Conservation (phyloP, 1,140 invertebrate species). For the Mesaphorura yosii region DNA sequence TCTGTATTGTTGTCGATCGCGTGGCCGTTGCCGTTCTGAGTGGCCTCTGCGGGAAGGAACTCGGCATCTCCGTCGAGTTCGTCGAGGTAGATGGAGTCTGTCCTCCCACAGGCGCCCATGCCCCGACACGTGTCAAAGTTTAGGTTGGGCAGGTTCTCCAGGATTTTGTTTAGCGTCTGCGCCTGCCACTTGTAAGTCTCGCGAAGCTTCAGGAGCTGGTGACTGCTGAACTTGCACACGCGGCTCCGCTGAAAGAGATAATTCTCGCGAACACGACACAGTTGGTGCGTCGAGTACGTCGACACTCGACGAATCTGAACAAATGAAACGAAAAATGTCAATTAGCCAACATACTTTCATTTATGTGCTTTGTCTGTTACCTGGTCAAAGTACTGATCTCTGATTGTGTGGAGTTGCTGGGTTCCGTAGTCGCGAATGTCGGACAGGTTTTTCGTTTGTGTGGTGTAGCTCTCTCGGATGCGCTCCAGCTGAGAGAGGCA, state of each 20-base stretch:
- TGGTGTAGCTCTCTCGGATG: constrained; percentile 80
- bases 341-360: no score
- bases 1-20: background rate
- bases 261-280: constrained; percentile 86
- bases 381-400: constrained; percentile 86
- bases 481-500: constrained; percentile 84
- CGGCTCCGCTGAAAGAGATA: constrained; percentile 89
- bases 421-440: constrained; percentile 84
- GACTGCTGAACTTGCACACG: constrained; percentile 84
- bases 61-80: constrained; percentile 10
- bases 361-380: no score
- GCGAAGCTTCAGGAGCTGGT: constrained; percentile 72
- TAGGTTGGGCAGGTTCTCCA: constrained; percentile 83
- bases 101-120: constrained; percentile 66
- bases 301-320: constrained; percentile 51
- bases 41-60: no score
- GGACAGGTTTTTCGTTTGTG: constrained; percentile 70
- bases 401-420: constrained; percentile 63
- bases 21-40: background rate
- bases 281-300: constrained; percentile 74
- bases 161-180: constrained; percentile 81
- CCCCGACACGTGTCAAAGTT: constrained; percentile 82
- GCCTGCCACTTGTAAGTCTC: constrained; percentile 93
- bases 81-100: constrained; percentile 63
- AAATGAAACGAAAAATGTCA: background rate